phyloP scores from a whole-genome alignment of 2,888 invertebrate genomes.

The Acholoe squamosa region DNA sequence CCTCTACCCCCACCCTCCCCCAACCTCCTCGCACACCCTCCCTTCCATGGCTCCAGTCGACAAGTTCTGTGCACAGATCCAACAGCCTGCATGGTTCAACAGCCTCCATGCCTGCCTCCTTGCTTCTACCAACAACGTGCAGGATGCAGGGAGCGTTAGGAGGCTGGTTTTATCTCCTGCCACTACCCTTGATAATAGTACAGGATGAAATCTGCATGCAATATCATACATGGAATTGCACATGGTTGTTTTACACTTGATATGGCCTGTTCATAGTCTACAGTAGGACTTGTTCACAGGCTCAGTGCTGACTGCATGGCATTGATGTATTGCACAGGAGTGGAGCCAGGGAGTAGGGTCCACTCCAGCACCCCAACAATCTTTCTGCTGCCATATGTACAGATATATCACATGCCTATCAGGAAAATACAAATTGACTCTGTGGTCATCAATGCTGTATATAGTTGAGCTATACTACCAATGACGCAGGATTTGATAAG shows the following conservation, averaged over 20 bases:
- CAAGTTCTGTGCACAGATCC: not conserved
- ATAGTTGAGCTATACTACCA: no score
- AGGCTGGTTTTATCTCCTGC: not conserved
- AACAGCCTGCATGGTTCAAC: no score
- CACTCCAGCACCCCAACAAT: no score
- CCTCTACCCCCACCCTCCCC: not conserved
- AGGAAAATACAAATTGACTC: no score
- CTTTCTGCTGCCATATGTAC: no score
- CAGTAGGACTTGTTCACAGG: not conserved
- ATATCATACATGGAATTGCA: not conserved
- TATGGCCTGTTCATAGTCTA: not conserved
- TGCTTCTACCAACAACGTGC: not conserved
- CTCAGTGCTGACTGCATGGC: not conserved
- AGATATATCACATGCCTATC: no score
- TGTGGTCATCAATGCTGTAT: no score
- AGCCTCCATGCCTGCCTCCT: no score
- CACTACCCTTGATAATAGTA: not conserved
- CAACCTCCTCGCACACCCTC: not conserved
- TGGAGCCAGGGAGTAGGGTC: no score
- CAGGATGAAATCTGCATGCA: not conserved
- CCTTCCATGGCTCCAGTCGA: not conserved
- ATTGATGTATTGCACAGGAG: not conserved
- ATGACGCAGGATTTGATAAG: no score
- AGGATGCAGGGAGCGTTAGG: constrained; percentile 7
- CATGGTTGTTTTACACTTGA: not conserved